Evolutionary conservation across 2,113 vertebrate genomes (phyloP), one percentile per base, ranked within the genome.

Genomic region (Chaetodon trifascialis): DNA sequence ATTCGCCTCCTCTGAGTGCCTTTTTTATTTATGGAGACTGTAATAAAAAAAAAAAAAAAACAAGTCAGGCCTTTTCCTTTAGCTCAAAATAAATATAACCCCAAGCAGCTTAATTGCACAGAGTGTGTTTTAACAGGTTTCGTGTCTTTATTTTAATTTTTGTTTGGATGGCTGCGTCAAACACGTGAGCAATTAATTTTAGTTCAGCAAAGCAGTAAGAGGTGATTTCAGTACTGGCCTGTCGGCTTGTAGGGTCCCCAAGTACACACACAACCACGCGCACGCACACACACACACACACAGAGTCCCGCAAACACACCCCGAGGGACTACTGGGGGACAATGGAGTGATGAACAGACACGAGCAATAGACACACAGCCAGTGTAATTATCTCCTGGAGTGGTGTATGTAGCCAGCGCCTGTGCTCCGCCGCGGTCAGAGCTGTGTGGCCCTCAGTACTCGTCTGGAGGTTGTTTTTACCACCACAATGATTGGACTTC

Each of bases 371-470:
- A 90, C 87, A 85, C 73, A 85, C 82, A 83, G 89, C 76, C 80
- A 55, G 60, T 86, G 89, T 95, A 95, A 95, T 95, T 94, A 95
- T 93, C 91, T 94, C 93, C 93, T 91, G 85, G 84, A 92, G 95
- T 94, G 88, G 60, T 89, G 80, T 56, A 34, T 89, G 89, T 11
- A 84, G 89, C 73, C 88, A 79, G 79, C 75, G 74, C 88, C 83
- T 84, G 66, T 90, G 88, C 86, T 86, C 55, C 73, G 75, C 73
- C 67, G 30, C 72, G 89, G 89, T 84, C 92, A 84, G 80, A 64
- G 67, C 79, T 72, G 56, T 65, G 67, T 83, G 67, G 86, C 89
- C 90, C 86, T 91, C 80, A 73, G 78, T 82, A 66, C 76, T 76
- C 40, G 59, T 89, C 92, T 93, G 81, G 87, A 93, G 91, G 91